Conservation (phyloP, 2,113 vertebrate genomes). For the Pleuronectes platessa region DNA sequence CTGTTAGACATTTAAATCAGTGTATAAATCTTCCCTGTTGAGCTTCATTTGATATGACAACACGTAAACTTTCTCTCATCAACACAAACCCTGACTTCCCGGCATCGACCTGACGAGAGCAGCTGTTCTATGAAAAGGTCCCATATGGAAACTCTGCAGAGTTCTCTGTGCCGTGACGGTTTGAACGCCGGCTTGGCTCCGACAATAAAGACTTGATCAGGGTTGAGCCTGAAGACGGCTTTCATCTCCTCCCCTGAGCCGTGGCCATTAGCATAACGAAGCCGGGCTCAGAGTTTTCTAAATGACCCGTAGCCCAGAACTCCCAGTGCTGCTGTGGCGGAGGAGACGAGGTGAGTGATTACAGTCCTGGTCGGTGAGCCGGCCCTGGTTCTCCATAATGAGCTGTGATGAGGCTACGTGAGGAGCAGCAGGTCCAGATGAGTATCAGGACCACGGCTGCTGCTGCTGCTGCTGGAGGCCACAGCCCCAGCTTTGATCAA, state of each 20-base stretch:
- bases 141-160: too few species aligned
- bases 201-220: too few species aligned
- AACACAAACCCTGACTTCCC: too few species aligned
- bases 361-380: slow-evolving; percentile 13
- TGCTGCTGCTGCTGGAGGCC: slow-evolving; percentile 2
- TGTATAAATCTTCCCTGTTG: too few species aligned
- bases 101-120: too few species aligned
- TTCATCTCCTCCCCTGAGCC: slow-evolving; percentile 26
- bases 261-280: slow-evolving; percentile 37
- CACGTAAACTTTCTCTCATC: too few species aligned
- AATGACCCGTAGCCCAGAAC: slow-evolving; percentile 42
- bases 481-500: slow-evolving; percentile 38
- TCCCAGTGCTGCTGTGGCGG: background rate
- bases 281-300: slow-evolving; percentile 32
- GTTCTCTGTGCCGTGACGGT: too few species aligned
- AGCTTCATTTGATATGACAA: too few species aligned
- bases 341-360: slow-evolving; percentile 18
- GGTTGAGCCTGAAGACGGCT: background rate
- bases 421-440: slow-evolving; percentile 54
- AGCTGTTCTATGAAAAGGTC: too few species aligned
- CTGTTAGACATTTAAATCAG: too few species aligned
- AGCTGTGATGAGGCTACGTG: slow-evolving; percentile 62
- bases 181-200: too few species aligned
- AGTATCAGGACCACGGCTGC: slow-evolving; percentile 26
- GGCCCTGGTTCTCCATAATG: slow-evolving; percentile 42